These are phyloP conservation scores for Brachionus rotundiformis DNA, from an alignment of 1,140 invertebrate species.

Conservation along the genomic window DNA sequence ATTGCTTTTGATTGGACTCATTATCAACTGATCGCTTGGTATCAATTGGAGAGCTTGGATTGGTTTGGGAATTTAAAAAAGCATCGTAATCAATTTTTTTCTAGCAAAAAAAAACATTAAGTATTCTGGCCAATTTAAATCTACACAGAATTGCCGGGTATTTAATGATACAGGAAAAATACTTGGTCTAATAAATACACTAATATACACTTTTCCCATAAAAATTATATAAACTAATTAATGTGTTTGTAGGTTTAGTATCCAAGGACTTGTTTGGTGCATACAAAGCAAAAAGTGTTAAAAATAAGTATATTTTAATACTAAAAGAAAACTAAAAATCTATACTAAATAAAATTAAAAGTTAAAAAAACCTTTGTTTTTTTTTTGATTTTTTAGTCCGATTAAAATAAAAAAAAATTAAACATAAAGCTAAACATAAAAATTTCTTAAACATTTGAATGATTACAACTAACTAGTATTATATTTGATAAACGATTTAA, in stretches of 20 bases:
- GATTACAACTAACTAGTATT: neutral
- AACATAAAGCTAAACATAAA: slow-evolving; percentile 27
- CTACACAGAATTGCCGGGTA: neutral
- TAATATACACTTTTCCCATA: neutral
- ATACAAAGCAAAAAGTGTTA: neutral
- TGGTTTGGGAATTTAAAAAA: neutral
- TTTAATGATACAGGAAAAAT: too few species aligned
- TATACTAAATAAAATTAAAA: slow-evolving; percentile 1
- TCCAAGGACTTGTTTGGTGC: neutral
- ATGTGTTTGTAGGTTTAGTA: neutral
- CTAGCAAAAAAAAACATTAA: neutral
- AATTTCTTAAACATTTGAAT: slow-evolving; percentile 43
- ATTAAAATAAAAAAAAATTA: slow-evolving; percentile 5
- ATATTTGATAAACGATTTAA: neutral
- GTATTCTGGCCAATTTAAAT: neutral
- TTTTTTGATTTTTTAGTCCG: neutral
- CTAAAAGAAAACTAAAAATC: neutral
- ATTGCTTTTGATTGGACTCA: neutral
- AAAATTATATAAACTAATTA: too few species aligned
- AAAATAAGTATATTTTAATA: slow-evolving; percentile 7
- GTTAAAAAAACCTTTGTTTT: slow-evolving; percentile 18
- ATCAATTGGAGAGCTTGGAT: slow-evolving; percentile 4
- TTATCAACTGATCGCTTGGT: neutral
- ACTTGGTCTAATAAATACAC: neutral
- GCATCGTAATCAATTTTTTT: slow-evolving; percentile 10